A percentile compares a stretch with the other conserved stretches of the same genome.
Conservation (phyloP, 2,888 invertebrate species). For the Oconnorella tubifera region DNA sequence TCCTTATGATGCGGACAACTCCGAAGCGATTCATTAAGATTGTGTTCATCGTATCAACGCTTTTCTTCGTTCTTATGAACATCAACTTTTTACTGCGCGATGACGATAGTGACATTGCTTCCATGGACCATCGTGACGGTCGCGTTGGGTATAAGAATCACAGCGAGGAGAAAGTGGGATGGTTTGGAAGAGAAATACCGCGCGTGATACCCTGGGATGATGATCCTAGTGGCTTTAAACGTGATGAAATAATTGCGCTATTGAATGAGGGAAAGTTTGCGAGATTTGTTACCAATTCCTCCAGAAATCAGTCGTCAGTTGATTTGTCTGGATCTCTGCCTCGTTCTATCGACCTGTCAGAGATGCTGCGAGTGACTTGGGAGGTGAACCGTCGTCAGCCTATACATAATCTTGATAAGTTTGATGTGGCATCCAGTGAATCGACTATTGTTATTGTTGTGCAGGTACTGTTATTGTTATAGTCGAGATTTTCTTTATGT, state of each 20-base stretch:
- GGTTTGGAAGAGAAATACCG: no score
- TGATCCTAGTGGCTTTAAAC: no score
- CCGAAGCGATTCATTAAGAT: constrained; percentile 15
- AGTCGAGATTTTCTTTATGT: no score
- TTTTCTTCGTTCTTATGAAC: constrained; percentile 11
- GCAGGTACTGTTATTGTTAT: constrained; percentile 1
- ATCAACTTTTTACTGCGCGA: constrained; percentile 11
- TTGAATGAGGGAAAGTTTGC: not conserved
- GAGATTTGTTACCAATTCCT: no score
- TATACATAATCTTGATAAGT: constrained; percentile 32
- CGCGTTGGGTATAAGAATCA: no score
- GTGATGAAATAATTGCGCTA: not conserved
- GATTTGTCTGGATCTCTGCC: no score
- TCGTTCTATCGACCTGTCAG: no score
- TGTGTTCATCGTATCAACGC: constrained; percentile 12
- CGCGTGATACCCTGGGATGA: no score
- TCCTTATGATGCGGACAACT: no score
- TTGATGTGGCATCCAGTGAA: constrained; percentile 39
- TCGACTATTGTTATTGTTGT: constrained; percentile 26
- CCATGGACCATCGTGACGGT: no score
- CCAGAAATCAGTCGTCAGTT: no score
- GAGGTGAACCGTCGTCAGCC: constrained; percentile 37
- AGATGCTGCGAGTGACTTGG: constrained; percentile 1
- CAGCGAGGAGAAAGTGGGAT: no score
- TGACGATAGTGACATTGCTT: not conserved